Base-by-base conservation (phyloP, 2,797 vertebrate genomes). In the Pachyuromys duprasi region DNA sequence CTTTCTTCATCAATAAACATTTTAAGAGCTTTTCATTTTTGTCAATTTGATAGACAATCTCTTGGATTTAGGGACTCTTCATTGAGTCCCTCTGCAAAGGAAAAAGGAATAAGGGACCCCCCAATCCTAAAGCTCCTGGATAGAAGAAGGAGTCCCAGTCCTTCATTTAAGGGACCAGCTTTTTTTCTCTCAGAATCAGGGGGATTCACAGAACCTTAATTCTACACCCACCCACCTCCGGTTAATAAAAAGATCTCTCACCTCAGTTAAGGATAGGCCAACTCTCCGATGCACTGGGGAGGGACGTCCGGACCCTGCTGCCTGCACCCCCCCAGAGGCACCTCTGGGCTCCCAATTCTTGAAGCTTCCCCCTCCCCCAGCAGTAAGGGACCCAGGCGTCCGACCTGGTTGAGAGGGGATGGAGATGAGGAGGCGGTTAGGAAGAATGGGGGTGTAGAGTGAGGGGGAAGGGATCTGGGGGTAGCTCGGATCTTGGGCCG, bases 201-300 rank as follows among this genome's bases (percentile, higher is more conserved):
- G 72, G 93, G 80, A 78, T 83, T 84, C 79, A 63, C 76, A 62
- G 92, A 94, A 42, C 94, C 95, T 86, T 57, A 83, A 31, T 94
- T 83, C 87, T 42, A 57, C 78, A 80, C n/a, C 97, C 97, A 94
- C 97, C 97, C 97, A 96, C 97, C 96, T 96, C 96, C 95, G 65
- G 91, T 86, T 60, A 97, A 91, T 86, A 92, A 79, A 92, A 91
- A 95, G 95, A 92, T 91, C 94, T 24, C 97, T 97, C 97, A 97
- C 97, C 97, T 97, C 96, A 62, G 96, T 69, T 60, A 86, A 80
- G 20, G 91, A 49, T 42, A 95, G 97, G 97, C 96, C 97, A 95
- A 83, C 89, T 94, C 95, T 96, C 93, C 95, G 95, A 72, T 75
- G 96, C 92, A 79, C 91, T 63, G 95, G 72, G 95, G 79, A 89